A percentile compares a stretch with the other conserved stretches of the same genome.
These are phyloP conservation scores for Ypsolopha sequella DNA, from an alignment of 2,888 invertebrate genomes.

Conservation along the genomic window DNA sequence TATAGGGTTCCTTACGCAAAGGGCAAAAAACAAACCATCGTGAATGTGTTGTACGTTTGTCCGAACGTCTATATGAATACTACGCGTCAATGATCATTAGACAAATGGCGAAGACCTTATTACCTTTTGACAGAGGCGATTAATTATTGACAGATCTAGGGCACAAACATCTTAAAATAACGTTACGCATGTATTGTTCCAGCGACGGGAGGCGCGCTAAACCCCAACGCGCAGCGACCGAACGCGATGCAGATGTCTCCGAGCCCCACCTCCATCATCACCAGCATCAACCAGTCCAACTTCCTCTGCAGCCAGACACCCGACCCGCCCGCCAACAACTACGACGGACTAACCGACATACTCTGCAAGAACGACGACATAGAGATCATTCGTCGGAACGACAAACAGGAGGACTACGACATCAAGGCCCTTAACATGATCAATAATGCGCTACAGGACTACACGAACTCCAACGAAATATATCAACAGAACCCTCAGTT, in stretches of 20 bases:
- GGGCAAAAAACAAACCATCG: no score
- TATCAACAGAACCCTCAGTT: constrained; percentile 11
- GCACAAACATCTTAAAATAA: no score
- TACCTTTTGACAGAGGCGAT: no score
- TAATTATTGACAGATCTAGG: no score
- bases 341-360: constrained; percentile 9
- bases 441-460: constrained; percentile 22
- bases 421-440: constrained; percentile 40
- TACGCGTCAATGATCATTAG: no score
- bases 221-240: constrained; percentile 38
- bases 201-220: constrained; percentile 27
- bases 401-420: constrained; percentile 32
- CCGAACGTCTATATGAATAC: no score
- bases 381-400: background rate
- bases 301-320: constrained; percentile 46
- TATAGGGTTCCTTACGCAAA: no score
- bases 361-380: constrained; percentile 13
- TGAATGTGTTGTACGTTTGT: no score
- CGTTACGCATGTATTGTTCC: background rate
- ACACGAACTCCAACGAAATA: constrained; percentile 19
- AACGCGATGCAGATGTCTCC: constrained; percentile 54
- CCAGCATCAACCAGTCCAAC: constrained; percentile 59
- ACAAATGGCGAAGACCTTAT: no score
- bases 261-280: constrained; percentile 59
- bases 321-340: background rate